Evolutionary conservation across 2,113 vertebrate genomes (phyloP).

Genomic region (Corynorhinus townsendii): DNA sequence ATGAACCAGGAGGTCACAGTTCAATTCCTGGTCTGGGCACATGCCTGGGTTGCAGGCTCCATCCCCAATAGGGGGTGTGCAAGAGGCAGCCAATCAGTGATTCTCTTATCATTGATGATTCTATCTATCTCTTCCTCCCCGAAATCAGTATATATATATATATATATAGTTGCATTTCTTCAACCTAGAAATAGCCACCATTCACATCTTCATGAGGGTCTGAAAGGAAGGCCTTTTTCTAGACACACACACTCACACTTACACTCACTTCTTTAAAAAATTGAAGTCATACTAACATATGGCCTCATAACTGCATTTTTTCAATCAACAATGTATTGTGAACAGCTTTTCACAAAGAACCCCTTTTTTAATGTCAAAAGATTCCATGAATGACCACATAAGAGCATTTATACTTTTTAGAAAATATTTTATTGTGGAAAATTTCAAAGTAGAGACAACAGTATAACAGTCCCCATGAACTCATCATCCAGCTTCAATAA

Average conservation of each 20-base stretch:
- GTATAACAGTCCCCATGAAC: not conserved
- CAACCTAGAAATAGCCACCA: not conserved
- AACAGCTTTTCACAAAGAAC: conserved; percentile 34
- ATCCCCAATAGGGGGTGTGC: no score
- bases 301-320: not conserved
- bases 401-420: conserved; percentile 39
- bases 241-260: not conserved
- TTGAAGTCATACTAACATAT: conserved; percentile 31
- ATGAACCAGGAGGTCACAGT: no score
- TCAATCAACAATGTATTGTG: conserved; percentile 2
- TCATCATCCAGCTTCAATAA: conserved; percentile 17
- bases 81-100: no score
- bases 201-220: not conserved
- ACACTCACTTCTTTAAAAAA: not conserved
- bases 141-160: no score
- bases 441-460: conserved; percentile 48
- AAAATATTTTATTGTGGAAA: conserved; percentile 58
- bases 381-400: conserved; percentile 52
- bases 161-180: not conserved
- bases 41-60: no score
- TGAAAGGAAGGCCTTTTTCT: not conserved
- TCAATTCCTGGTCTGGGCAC: no score
- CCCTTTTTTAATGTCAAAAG: conserved; percentile 51
- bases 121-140: no score
- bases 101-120: no score